phyloP scores from a whole-genome alignment of 2,113 vertebrate species.

The Erythrocercus mccallii region DNA sequence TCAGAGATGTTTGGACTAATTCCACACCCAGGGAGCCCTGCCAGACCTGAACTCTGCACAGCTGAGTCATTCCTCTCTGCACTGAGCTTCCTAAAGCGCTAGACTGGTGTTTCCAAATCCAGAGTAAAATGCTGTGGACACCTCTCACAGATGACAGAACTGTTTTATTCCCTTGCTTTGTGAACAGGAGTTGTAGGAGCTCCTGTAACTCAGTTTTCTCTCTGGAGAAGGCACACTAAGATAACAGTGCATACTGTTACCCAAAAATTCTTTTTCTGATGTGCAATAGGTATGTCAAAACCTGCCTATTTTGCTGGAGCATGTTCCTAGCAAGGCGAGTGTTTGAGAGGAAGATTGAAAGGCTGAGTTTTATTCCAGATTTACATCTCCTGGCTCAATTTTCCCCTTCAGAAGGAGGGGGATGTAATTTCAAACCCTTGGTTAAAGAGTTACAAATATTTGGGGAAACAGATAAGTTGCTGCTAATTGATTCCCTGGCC shows the following conservation, averaged over 20 bases:
- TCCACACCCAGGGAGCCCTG: neutral
- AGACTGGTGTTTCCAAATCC: neutral
- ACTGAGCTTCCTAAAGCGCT: neutral
- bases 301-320: neutral
- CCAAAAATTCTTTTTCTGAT: neutral
- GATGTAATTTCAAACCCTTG: conserved; percentile 29
- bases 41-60: neutral
- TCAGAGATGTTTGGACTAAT: neutral
- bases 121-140: neutral
- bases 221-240: neutral
- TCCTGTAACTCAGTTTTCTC: neutral
- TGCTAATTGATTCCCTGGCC: conserved; percentile 32
- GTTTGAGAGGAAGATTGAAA: neutral
- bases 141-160: neutral
- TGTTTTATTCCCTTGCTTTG: neutral
- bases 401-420: neutral
- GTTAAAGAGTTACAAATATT: conserved; percentile 24
- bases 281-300: neutral
- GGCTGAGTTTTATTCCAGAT: neutral
- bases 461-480: neutral
- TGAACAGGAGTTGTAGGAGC: neutral
- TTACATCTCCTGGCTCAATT: neutral
- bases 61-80: neutral
- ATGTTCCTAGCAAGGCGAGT: neutral
- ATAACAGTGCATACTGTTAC: neutral